Base-by-base conservation (phyloP, 2,888 invertebrate species). In the Sphinx pinastri region DNA sequence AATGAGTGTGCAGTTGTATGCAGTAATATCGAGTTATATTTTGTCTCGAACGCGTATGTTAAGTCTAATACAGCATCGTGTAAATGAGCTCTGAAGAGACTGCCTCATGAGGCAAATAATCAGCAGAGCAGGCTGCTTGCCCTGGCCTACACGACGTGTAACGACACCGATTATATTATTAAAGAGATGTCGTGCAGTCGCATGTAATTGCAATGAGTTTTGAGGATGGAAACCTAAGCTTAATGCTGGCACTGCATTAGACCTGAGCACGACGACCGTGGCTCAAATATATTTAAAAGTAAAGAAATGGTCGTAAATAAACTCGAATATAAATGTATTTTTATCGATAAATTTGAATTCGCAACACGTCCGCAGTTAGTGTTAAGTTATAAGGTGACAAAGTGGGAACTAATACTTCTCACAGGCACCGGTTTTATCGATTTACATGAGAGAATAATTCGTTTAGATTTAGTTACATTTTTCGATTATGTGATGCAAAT, bases 391-490 rank as follows among this genome's bases (percentile, higher is more conserved):
- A 49, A 63, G 63, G 63, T 63, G 63, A 19, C 63, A 13, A 12
- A 19, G 47, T 63, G 47, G 63, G 47, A 63, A 47, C 7, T 63
- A 13, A 19, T 49, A n/a, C 16, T 63, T 63, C 49, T 19, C 47
- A 63, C 49, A 63, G 47, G 63, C 63, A 63, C 63, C 47, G 63
- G 63, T 63, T 63, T 63, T 63, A 63, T 55, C 55, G 19, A 55
- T 55, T 55, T 12, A 63, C 49, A 19, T 63, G 49, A 10, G 49
- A 14, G 11, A 58, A 49, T 47, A 13, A 25, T 63, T 49, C 38
- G 19, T 49, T 45, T 63, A 63, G 63, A 49, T 49, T 63, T 63
- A 63, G 63, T 19, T 63, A 19, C 63, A 25, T 63, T 47, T 63
- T n/a, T 63, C 19, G 13, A 49, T 19, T 49, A 49, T 47, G 49